Conservation (phyloP, 2,113 vertebrate species). For the Boleophthalmus pectinirostris region DNA sequence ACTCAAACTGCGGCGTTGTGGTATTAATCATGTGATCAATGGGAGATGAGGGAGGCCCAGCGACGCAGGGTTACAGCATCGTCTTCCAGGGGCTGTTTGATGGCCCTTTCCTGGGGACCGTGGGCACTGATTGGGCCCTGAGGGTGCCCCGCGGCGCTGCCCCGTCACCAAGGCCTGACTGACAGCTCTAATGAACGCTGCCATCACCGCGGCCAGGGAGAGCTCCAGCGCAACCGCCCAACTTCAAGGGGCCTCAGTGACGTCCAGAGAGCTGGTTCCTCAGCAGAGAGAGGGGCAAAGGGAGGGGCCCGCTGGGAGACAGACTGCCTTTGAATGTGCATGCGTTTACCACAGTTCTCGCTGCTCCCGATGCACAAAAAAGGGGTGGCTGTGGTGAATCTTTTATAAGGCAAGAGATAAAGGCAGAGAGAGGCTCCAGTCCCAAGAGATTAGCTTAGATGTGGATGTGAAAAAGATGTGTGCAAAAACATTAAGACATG, state of each 20-base stretch:
- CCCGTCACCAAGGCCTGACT: slow-evolving; percentile 72
- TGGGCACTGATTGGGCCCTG: slow-evolving; percentile 76
- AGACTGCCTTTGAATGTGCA: slow-evolving; percentile 67
- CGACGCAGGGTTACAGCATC: slow-evolving; percentile 49
- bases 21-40: slow-evolving; percentile 73
- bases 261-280: slow-evolving; percentile 73
- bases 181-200: slow-evolving; percentile 81
- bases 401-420: slow-evolving; percentile 52
- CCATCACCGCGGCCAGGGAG: slow-evolving; percentile 60
- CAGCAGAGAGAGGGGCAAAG: slow-evolving; percentile 50
- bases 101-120: slow-evolving; percentile 72
- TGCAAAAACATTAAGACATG: slow-evolving; percentile 8
- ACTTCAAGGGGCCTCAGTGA: slow-evolving; percentile 76
- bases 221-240: slow-evolving; percentile 58
- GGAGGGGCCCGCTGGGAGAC: slow-evolving; percentile 62
- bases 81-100: slow-evolving; percentile 67
- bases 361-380: slow-evolving; percentile 51
- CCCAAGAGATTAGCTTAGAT: slow-evolving; percentile 34
- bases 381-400: slow-evolving; percentile 54
- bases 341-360: slow-evolving; percentile 63
- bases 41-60: slow-evolving; percentile 44
- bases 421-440: neutral
- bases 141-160: slow-evolving; percentile 72
- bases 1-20: slow-evolving; percentile 49
- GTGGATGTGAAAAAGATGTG: slow-evolving; percentile 35